Evolutionary conservation across 2,113 vertebrate species (phyloP).

Genomic region (Ochotona princeps): DNA sequence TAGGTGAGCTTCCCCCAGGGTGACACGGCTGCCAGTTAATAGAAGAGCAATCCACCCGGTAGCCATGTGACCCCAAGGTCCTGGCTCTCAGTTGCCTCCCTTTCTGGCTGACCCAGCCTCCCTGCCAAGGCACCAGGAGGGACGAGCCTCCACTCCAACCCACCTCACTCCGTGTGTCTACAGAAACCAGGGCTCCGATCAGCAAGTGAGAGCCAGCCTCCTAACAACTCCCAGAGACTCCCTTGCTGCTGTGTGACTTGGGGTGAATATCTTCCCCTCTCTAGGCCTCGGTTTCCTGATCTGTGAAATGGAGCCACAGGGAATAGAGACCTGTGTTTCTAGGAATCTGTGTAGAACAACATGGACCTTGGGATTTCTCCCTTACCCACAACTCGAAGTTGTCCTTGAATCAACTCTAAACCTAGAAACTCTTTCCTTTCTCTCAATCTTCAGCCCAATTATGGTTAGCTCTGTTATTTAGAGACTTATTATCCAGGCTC

Average conservation of each 20-base stretch:
- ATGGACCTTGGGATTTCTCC: not conserved
- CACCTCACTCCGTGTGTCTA: not conserved
- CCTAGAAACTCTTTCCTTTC: not conserved
- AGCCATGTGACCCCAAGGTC: not conserved
- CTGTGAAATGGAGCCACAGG: not conserved
- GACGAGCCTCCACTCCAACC: not conserved
- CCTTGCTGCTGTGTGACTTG: not conserved
- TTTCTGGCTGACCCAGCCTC: not conserved
- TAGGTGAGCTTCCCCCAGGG: not conserved
- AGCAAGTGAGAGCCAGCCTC: not conserved
- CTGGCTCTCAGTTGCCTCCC: not conserved
- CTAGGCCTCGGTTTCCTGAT: not conserved
- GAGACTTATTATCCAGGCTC: conserved; percentile 61
- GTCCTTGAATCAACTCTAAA: not conserved
- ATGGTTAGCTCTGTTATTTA: conserved; percentile 64
- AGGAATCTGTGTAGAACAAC: not conserved
- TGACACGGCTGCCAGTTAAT: not conserved
- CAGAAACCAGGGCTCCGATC: not conserved
- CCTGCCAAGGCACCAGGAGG: not conserved
- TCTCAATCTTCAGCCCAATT: conserved; percentile 65
- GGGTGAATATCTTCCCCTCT: not conserved
- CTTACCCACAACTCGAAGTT: conserved; percentile 17
- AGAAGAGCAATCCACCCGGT: not conserved
- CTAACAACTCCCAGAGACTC: not conserved
- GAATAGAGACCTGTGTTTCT: not conserved